These are phyloP conservation scores for Echiichthys vipera DNA, from an alignment of 2,797 vertebrate species.

Conservation along the genomic window DNA sequence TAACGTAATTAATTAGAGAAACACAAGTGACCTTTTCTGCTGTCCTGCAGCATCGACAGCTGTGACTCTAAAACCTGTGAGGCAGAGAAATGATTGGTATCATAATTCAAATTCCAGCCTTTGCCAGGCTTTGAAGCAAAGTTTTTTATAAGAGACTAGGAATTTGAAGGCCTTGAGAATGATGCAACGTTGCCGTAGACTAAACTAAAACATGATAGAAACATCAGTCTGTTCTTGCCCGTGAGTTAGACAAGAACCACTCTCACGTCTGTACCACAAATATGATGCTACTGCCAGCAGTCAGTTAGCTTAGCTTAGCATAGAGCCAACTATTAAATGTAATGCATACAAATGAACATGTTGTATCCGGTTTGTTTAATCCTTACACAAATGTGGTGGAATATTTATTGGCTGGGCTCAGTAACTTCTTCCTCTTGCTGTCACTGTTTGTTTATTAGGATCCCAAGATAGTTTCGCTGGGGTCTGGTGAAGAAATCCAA, in stretches of 20 bases:
- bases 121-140: slow-evolving; percentile 19
- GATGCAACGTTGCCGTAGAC: too few species aligned
- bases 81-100: slow-evolving; percentile 63
- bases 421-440: not conserved
- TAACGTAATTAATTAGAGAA: slow-evolving; percentile 78
- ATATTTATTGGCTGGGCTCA: not conserved
- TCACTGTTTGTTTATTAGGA: too few species aligned
- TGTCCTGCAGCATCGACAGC: slow-evolving; percentile 54
- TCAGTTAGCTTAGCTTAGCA: not conserved
- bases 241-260: not conserved
- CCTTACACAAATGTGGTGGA: not conserved
- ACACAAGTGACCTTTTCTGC: slow-evolving; percentile 72
- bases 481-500: too few species aligned
- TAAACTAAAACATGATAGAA: too few species aligned
- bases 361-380: not conserved
- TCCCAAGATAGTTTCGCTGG: too few species aligned
- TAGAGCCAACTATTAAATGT: not conserved
- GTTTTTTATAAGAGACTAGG: slow-evolving; percentile 24
- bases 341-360: not conserved
- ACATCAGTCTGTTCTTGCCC: not conserved
- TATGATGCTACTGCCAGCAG: not conserved
- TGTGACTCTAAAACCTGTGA: slow-evolving; percentile 56
- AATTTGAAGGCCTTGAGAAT: too few species aligned
- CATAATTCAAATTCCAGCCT: slow-evolving; percentile 70
- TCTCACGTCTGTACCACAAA: not conserved